Percentiles rank a stretch among this genome's conserved stretches.
These are phyloP conservation scores for Gasterosteus nipponicus DNA, from an alignment of 2,113 vertebrate species.

Conservation along the genomic window DNA sequence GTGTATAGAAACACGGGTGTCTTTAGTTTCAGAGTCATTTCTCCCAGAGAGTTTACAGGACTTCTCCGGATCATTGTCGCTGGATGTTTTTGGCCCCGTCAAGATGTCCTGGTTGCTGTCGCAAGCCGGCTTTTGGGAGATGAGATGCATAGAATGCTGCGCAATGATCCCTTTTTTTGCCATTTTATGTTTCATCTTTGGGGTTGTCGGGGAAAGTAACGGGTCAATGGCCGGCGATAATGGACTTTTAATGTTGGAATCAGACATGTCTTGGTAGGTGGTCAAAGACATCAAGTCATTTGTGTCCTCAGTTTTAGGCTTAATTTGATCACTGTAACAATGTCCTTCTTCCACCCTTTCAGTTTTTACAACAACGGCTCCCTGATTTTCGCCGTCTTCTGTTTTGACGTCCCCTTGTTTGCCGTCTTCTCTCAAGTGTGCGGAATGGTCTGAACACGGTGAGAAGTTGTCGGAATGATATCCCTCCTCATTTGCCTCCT, in stretches of 20 bases:
- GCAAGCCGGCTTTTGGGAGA: conserved; percentile 43
- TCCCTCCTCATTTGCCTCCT: conserved; percentile 83
- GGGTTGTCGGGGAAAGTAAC: conserved; percentile 37
- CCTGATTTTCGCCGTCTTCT: conserved; percentile 61
- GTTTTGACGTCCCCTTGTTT: conserved; percentile 87
- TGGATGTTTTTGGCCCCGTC: conserved; percentile 51
- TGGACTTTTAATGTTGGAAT: conserved; percentile 56
- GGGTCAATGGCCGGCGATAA: conserved; percentile 51
- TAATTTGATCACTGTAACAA: conserved; percentile 53
- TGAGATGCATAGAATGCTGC: conserved; percentile 53
- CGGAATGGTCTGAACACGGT: conserved; percentile 89
- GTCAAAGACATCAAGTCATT: conserved; percentile 57
- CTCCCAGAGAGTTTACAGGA: conserved; percentile 51
- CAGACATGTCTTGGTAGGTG: conserved; percentile 63
- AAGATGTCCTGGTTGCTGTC: conserved; percentile 47
- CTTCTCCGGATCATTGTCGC: conserved; percentile 53
- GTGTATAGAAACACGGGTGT: conserved; percentile 48
- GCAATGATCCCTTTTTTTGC: conserved; percentile 57
- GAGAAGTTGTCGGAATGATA: conserved; percentile 85
- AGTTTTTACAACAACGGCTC: conserved; percentile 44
- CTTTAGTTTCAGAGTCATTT: conserved; percentile 58
- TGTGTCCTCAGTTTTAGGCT: conserved; percentile 65
- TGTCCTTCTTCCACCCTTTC: conserved; percentile 53
- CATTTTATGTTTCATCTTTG: conserved; percentile 71
- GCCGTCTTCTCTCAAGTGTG: conserved; percentile 85